Evolutionary conservation across 2,113 vertebrate genomes (phyloP), one percentile per base, ranked within the genome.

Genomic region (Climacteris rufus): DNA sequence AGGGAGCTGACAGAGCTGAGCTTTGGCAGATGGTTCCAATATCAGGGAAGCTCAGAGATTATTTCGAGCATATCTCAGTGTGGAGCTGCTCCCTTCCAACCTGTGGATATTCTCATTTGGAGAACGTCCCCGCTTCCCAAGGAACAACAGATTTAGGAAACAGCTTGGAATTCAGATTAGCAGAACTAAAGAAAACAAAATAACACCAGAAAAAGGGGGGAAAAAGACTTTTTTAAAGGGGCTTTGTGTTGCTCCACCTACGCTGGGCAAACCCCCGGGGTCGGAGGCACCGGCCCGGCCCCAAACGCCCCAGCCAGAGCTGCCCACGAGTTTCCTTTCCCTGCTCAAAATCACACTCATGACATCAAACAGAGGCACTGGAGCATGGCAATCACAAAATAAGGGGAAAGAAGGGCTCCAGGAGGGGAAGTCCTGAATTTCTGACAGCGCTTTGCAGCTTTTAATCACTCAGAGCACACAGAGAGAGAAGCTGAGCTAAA

Each of bases 371-470:
- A 78, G 49, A 91, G 75, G 6, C 94, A 76, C 23, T 18, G 65
- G 89, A 82, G 87, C 93, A 5, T 23, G 54, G 59, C n/a, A 96
- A 96, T 93, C 78, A 53, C 7, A 82, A 91, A 91, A 89, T 37
- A 61, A 89, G 78, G 82, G 90, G 84, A 91, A 72, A 95, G 91
- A 84, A 83, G 81, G 65, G 49, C 69, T 96, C 66, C 93, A 88
- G 84, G 94, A 96, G 71, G 84, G 84, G 78, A 96, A 94, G 54
- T 65, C 93, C 94, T 86, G 87, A 83, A 88, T 94, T 92, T 80
- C 88, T 93, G 83, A 95, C 90, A 93, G 90, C 13, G 9, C 68
- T 93, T 90, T 88, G 45, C 83, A 94, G 94, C 89, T 90, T 95
- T 95, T 96, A 94, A 93, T 93, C 92, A 57, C 90, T 92, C 12